Evolutionary conservation across 2,888 invertebrate species (phyloP).

Genomic region (Coelinius sp.): DNA sequence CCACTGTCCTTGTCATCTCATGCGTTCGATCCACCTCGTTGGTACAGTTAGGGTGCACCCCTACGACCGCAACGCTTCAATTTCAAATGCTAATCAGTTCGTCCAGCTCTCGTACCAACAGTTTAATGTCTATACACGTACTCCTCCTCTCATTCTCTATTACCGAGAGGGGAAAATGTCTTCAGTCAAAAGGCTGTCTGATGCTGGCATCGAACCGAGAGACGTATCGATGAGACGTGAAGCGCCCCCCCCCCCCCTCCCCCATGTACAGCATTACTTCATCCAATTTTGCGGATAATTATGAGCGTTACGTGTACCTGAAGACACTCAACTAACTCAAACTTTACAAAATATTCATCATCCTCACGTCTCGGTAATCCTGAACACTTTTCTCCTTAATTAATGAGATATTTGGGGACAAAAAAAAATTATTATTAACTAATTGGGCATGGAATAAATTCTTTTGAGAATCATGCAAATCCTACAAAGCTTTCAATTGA

Average conservation of each 20-base stretch:
- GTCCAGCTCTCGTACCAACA: conserved; percentile 49
- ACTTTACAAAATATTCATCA: background rate
- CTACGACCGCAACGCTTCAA: conserved; percentile 68
- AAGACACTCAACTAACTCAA: no score
- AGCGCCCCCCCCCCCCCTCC: no score
- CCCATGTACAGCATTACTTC: background rate
- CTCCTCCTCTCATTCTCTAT: conserved; percentile 57
- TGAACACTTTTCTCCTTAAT: background rate
- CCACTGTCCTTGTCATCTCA: conserved; percentile 22
- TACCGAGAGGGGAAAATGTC: background rate
- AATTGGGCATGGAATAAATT: background rate
- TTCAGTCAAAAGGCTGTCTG: conserved; percentile 5
- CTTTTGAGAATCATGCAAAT: background rate
- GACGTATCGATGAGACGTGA: background rate
- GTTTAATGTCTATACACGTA: conserved; percentile 65
- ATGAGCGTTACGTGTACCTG: background rate
- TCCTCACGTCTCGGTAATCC: no score
- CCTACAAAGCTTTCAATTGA: background rate
- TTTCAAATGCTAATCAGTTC: conserved; percentile 70
- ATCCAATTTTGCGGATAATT: background rate
- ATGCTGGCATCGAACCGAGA: background rate
- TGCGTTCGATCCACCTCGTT: conserved; percentile 42
- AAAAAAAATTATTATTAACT: background rate
- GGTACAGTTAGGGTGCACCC: conserved; percentile 55
- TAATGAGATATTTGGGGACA: background rate